These are phyloP conservation scores for Tanytarsus gracilentus DNA, from an alignment of 2,888 invertebrate species.

Conservation along the genomic window DNA sequence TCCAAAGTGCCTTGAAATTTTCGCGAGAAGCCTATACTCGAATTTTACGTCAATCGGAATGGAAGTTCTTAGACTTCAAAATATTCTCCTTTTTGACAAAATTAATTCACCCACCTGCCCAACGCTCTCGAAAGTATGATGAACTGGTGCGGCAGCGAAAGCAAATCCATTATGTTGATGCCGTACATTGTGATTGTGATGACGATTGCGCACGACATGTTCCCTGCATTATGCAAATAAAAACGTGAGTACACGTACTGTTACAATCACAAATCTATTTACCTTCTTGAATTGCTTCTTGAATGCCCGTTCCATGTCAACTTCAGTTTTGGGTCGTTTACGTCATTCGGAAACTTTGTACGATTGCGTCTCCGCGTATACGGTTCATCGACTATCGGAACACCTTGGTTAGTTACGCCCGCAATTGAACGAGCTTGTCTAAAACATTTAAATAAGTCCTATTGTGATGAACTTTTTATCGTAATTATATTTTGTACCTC, in stretches of 20 bases:
- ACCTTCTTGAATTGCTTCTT: background rate
- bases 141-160: conserved; percentile 19
- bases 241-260: background rate
- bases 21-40: conserved; percentile 82
- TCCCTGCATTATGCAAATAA: background rate
- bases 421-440: conserved; percentile 41
- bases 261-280: background rate
- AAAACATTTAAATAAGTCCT: conserved; percentile 30
- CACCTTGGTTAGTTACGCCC: conserved; percentile 37
- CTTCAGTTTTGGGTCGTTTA: conserved; percentile 16
- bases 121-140: conserved; percentile 1
- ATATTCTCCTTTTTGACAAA: conserved; percentile 39
- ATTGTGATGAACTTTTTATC: conserved; percentile 30
- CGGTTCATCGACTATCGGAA: conserved; percentile 40
- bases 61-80: conserved; percentile 78
- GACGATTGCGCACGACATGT: background rate
- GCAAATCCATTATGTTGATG: conserved; percentile 17
- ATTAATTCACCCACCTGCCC: conserved; percentile 22
- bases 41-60: conserved; percentile 77
- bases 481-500: background rate
- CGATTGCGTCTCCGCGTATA: conserved; percentile 35
- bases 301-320: conserved; percentile 10
- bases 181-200: background rate
- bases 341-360: conserved; percentile 29
- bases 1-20: conserved; percentile 72